Conservation (phyloP, 2,113 vertebrate genomes). For the Periophthalmus modestus region DNA sequence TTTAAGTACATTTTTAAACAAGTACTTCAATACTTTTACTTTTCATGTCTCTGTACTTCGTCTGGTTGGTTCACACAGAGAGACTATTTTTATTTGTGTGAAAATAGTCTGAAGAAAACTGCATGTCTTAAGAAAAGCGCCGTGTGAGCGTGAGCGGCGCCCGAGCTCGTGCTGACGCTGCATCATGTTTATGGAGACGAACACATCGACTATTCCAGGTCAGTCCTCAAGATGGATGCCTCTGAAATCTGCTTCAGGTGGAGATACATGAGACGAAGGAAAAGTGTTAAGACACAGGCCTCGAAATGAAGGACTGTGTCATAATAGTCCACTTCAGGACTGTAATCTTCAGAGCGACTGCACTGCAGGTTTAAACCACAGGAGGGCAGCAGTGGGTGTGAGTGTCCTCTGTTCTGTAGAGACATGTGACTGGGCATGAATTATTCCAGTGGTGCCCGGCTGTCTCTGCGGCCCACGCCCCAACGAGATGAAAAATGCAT, state of each 20-base stretch:
- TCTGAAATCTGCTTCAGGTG: background rate
- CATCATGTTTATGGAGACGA: slow-evolving; percentile 1
- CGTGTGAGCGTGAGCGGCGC: background rate
- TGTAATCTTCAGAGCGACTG: background rate
- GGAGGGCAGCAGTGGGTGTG: background rate
- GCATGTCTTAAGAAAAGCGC: background rate
- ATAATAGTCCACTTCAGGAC: background rate
- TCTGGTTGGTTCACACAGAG: too few species aligned
- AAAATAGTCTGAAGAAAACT: background rate
- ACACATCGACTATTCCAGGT: background rate
- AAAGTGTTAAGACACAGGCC: background rate
- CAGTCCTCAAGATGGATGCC: background rate
- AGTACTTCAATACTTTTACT: too few species aligned
- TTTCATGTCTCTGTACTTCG: too few species aligned
- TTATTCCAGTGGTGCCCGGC: slow-evolving; percentile 55
- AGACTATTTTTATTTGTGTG: background rate
- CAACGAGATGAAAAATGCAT: slow-evolving; percentile 75
- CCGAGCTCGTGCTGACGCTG: slow-evolving; percentile 16
- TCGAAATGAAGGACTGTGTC: background rate
- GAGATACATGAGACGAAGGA: background rate
- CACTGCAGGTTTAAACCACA: background rate
- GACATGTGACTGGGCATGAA: slow-evolving; percentile 42
- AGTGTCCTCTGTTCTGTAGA: background rate
- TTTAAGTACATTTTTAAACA: too few species aligned
- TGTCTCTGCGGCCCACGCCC: slow-evolving; percentile 52